A percentile compares a stretch with the other conserved stretches of the same genome.
These are phyloP conservation scores for Amniataba percoides DNA, from an alignment of 2,797 vertebrate genomes.

Conservation along the genomic window DNA sequence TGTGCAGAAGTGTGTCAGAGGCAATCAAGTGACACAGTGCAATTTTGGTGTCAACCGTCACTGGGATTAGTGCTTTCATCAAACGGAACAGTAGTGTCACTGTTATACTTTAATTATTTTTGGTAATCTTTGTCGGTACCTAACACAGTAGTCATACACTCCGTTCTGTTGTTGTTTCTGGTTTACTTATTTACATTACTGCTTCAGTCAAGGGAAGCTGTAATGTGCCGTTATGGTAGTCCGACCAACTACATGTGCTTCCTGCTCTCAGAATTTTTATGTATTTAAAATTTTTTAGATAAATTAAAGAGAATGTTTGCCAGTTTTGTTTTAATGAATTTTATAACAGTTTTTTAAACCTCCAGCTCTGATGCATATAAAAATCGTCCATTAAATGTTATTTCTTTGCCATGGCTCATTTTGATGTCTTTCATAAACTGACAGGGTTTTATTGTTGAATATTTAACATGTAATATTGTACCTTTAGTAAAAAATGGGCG, in stretches of 20 bases:
- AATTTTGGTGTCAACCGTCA: slow-evolving; percentile 54
- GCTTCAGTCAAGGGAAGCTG: slow-evolving; percentile 8
- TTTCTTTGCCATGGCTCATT: slow-evolving; percentile 5
- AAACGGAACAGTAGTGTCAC: slow-evolving; percentile 18
- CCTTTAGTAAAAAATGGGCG: slow-evolving; percentile 45
- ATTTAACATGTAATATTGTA: slow-evolving; percentile 54
- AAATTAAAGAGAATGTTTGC: slow-evolving; percentile 11
- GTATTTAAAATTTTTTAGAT: neutral
- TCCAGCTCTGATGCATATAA: neutral
- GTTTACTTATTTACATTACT: slow-evolving; percentile 9
- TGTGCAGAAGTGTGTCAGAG: slow-evolving; percentile 40
- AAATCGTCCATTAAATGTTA: neutral
- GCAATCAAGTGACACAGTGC: slow-evolving; percentile 46
- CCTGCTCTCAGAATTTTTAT: neutral
- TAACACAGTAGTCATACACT: neutral
- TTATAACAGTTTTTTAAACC: neutral
- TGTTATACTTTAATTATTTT: slow-evolving; percentile 30
- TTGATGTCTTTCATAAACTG: neutral
- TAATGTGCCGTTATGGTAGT: neutral
- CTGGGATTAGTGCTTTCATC: slow-evolving; percentile 39
- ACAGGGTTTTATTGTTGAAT: slow-evolving; percentile 16
- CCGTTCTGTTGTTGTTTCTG: slow-evolving; percentile 1
- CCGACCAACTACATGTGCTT: neutral
- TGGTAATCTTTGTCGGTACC: slow-evolving; percentile 25
- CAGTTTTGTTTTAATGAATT: neutral